These are phyloP conservation scores for human (Homo sapiens) DNA, from an alignment of 2,113 vertebrate genomes.

Conservation along the genomic window GRCh38 chr7:95997501-95998000, in stretches of 20 bases:
- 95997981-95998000: not conserved
- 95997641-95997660: not conserved
- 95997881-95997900: not conserved
- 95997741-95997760: not conserved
- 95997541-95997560: not conserved
- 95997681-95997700: not conserved
- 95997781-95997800: not conserved
- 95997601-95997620: too few species aligned
- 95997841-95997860: not conserved
- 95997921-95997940: not conserved
- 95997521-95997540: not conserved
- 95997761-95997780: not conserved
- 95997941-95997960: not conserved
- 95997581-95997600: not conserved
- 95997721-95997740: not conserved
- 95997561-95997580: not conserved
- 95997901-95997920: not conserved
- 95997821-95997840: too few species aligned
- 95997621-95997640: not conserved
- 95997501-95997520: not conserved
- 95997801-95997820: not conserved
- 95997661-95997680: not conserved
- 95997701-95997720: constrained; percentile 4
- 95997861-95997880: not conserved
- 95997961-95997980: not conserved